These are phyloP conservation scores for Nasonovia ribisnigri DNA, from an alignment of 2,888 invertebrate genomes.

Conservation along the genomic window DNA sequence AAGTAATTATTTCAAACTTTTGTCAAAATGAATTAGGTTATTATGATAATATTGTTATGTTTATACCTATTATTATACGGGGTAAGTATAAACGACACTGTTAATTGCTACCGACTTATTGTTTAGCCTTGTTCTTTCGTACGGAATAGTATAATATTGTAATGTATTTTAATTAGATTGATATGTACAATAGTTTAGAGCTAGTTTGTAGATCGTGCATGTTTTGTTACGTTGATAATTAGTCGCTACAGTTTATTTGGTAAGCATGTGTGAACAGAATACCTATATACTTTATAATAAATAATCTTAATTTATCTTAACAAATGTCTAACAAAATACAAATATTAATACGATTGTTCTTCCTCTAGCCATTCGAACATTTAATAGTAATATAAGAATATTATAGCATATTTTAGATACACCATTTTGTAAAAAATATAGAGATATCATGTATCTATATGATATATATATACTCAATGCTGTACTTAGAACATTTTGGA, in stretches of 20 bases:
- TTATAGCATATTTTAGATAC: background rate
- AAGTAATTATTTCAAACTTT: constrained; percentile 49
- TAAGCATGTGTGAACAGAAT: constrained; percentile 51
- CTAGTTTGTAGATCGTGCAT: constrained; percentile 52
- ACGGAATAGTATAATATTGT: background rate
- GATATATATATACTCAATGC: too few relatives aligned
- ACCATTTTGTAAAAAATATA: background rate
- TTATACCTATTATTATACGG: background rate
- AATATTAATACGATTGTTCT: background rate
- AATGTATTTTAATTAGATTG: constrained; percentile 33
- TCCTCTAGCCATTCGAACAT: background rate
- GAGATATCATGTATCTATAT: background rate
- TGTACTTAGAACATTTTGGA: too few relatives aligned
- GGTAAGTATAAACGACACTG: constrained; percentile 33
- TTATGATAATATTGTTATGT: constrained; percentile 10
- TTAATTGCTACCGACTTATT: background rate
- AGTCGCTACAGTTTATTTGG: constrained; percentile 41
- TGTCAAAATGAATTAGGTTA: background rate
- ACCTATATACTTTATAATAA: background rate
- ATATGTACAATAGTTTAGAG: background rate
- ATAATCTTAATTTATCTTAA: constrained; percentile 29
- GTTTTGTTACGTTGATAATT: constrained; percentile 25
- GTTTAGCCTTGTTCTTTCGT: background rate
- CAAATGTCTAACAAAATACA: background rate
- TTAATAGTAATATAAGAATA: background rate